A percentile compares a stretch with the other conserved stretches of the same genome.
Conservation (phyloP, 2,888 invertebrate species). For the Eristalis intricaria region DNA sequence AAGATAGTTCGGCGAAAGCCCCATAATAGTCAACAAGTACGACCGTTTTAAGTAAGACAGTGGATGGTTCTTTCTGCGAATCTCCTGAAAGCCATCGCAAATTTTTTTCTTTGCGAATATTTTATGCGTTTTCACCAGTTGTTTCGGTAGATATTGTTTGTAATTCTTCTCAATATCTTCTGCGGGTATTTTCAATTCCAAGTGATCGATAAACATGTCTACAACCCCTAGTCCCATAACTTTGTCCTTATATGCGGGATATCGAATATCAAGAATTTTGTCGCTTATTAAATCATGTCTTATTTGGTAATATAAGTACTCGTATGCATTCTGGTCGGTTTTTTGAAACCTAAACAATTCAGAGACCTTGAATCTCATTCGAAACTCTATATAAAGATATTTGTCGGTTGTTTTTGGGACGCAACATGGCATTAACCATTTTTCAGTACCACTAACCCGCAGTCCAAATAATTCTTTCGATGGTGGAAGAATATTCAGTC, state of each 20-base stretch:
- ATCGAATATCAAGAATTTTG: constrained; percentile 89
- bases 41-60: constrained; percentile 86
- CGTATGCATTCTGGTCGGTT: constrained; percentile 89
- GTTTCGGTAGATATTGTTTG: constrained; percentile 91
- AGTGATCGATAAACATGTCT: constrained; percentile 92
- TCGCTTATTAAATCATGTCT: constrained; percentile 90
- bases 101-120: constrained; percentile 90
- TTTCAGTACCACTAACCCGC: constrained; percentile 84
- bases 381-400: constrained; percentile 89
- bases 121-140: constrained; percentile 88
- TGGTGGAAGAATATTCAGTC: constrained; percentile 88
- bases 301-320: constrained; percentile 93
- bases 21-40: constrained; percentile 90
- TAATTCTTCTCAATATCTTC: constrained; percentile 89
- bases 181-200: constrained; percentile 87
- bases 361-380: constrained; percentile 89
- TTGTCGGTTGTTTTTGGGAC: constrained; percentile 82
- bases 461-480: constrained; percentile 90
- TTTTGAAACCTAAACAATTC: constrained; percentile 76
- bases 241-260: constrained; percentile 89
- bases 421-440: constrained; percentile 88
- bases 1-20: constrained; percentile 91
- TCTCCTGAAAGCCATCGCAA: constrained; percentile 84
- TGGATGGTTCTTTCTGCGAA: constrained; percentile 84
- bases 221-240: constrained; percentile 92